A percentile compares a stretch with the other conserved stretches of the same genome.
phyloP scores from a whole-genome alignment of 2,888 invertebrate genomes.

The Alitta virens region DNA sequence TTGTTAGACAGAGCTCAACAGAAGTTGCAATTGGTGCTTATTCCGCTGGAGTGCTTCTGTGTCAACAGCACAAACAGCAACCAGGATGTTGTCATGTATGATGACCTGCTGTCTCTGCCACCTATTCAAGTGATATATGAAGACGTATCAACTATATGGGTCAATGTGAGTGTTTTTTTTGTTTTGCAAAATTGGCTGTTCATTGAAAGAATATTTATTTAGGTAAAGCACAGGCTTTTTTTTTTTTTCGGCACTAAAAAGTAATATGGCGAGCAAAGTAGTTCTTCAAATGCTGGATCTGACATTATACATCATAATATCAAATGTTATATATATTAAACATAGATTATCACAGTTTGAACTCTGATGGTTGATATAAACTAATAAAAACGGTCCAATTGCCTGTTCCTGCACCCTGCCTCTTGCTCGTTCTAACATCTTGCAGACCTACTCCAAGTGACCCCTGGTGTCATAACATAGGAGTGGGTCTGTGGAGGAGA shows the following conservation, averaged over 20 bases:
- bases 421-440: too few species aligned
- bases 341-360: too few species aligned
- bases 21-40: conserved; percentile 76
- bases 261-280: too few species aligned
- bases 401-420: too few species aligned
- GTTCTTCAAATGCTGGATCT: too few species aligned
- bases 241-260: background rate
- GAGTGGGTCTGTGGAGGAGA: too few species aligned
- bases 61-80: conserved; percentile 7
- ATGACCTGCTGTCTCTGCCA: conserved; percentile 16
- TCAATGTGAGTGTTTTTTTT: conserved; percentile 68
- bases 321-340: too few species aligned
- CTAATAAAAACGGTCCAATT: too few species aligned
- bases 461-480: too few species aligned
- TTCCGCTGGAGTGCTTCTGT: conserved; percentile 75
- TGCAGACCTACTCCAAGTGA: too few species aligned
- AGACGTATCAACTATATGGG: conserved; percentile 79
- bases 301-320: too few species aligned
- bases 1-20: conserved; percentile 85
- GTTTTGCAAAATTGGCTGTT: background rate
- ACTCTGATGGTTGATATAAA: too few species aligned
- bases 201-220: background rate
- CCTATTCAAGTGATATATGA: conserved; percentile 57
- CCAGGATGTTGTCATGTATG: background rate
- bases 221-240: background rate